These are phyloP conservation scores for Phengaris alcon DNA, from an alignment of 2,888 invertebrate species.

Conservation along the genomic window DNA sequence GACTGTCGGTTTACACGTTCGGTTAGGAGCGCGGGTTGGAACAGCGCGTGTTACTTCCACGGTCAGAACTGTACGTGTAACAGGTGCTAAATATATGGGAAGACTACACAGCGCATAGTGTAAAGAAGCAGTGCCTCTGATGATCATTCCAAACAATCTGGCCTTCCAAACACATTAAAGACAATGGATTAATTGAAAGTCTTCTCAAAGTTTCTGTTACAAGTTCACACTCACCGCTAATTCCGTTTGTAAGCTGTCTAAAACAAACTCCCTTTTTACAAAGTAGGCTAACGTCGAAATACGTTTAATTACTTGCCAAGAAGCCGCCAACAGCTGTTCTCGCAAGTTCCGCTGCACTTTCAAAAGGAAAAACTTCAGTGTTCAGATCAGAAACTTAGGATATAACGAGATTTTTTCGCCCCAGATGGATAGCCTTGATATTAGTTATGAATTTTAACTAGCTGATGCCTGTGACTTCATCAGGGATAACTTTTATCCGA, in stretches of 20 bases:
- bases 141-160: not conserved
- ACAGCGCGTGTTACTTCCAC: no score
- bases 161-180: not conserved
- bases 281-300: slow-evolving; percentile 52
- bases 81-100: no score
- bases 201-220: slow-evolving; percentile 29
- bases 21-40: no score
- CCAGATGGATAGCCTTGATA: not conserved
- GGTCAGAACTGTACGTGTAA: no score
- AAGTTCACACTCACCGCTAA: slow-evolving; percentile 37
- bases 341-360: slow-evolving; percentile 54
- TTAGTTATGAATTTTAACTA: slow-evolving; percentile 21
- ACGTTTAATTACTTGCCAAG: slow-evolving; percentile 71
- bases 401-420: slow-evolving; percentile 36
- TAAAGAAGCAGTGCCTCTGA: no score
- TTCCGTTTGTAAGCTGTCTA: slow-evolving; percentile 39
- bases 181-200: slow-evolving; percentile 28
- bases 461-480: not conserved
- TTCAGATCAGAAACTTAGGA: slow-evolving; percentile 43
- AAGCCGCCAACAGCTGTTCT: slow-evolving; percentile 57
- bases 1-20: no score
- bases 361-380: slow-evolving; percentile 57
- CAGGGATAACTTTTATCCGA: not conserved
- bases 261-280: slow-evolving; percentile 42
- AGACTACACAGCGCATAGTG: no score